Conservation (phyloP, 2,113 vertebrate species). For the Bubo scandiacus region DNA sequence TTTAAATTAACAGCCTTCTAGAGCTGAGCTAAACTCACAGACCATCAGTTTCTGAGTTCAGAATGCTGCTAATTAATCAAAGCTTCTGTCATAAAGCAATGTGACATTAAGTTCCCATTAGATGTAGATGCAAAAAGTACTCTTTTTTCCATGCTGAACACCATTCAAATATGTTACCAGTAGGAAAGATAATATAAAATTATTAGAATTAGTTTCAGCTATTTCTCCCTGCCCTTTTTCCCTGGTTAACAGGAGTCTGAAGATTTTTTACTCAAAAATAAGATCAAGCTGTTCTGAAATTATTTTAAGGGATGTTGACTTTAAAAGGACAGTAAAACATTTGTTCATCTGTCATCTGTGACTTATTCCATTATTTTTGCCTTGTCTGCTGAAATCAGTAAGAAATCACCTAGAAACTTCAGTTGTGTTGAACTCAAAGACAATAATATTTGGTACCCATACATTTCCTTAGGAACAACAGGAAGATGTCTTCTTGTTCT, state of each 20-base stretch:
- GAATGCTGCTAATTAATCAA: slow-evolving; percentile 15
- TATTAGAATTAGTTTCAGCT: not conserved
- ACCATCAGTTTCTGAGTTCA: not conserved
- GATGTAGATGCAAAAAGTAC: not conserved
- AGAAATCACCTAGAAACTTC: not conserved
- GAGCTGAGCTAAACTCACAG: not conserved
- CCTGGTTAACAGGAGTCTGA: not conserved
- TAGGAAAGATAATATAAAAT: not conserved
- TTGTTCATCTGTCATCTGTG: not conserved
- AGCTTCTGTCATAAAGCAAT: not conserved
- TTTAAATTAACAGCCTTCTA: not conserved
- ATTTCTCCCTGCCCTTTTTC: not conserved
- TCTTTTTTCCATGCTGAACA: not conserved
- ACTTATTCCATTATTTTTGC: not conserved
- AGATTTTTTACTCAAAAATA: not conserved
- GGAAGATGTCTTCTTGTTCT: not conserved
- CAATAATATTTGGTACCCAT: not conserved
- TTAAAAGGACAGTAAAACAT: not conserved
- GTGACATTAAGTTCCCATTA: not conserved
- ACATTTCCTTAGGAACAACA: not conserved
- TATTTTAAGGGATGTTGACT: not conserved
- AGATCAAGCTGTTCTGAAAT: not conserved
- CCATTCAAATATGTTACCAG: not conserved
- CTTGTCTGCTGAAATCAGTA: not conserved
- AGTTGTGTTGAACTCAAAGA: not conserved